These are phyloP conservation scores for Pammene fasciana DNA, from an alignment of 2,888 invertebrate genomes.

Conservation along the genomic window DNA sequence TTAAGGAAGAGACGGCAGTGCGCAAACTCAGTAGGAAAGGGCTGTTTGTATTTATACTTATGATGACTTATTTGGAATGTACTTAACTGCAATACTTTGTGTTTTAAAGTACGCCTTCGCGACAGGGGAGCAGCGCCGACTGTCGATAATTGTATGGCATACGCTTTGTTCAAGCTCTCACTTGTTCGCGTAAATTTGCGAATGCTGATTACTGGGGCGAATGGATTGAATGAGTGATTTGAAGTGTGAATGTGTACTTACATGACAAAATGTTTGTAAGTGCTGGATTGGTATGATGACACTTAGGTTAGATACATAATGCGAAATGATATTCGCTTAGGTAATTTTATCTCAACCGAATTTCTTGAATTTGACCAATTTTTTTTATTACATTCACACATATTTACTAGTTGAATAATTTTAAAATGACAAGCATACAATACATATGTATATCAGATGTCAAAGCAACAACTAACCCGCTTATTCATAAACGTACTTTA, in stretches of 20 bases:
- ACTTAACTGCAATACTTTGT: slow-evolving; percentile 45
- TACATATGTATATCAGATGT: too few relatives aligned
- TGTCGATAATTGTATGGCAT: slow-evolving; percentile 10
- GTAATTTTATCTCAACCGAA: too few relatives aligned
- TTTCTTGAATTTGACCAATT: too few relatives aligned
- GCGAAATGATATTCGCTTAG: neutral
- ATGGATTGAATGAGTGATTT: neutral
- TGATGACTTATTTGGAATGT: slow-evolving; percentile 49
- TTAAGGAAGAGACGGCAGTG: slow-evolving; percentile 56
- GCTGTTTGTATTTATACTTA: slow-evolving; percentile 53
- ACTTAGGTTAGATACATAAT: neutral
- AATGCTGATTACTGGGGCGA: neutral
- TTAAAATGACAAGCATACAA: too few relatives aligned
- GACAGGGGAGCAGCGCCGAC: slow-evolving; percentile 1
- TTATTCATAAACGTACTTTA: too few relatives aligned
- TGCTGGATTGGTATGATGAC: slow-evolving; percentile 4
- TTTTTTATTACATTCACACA: too few relatives aligned
- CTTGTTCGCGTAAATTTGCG: neutral
- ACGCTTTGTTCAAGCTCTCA: neutral
- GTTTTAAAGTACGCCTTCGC: slow-evolving; percentile 40
- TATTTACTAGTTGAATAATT: too few relatives aligned
- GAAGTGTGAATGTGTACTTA: neutral
- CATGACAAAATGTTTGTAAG: neutral
- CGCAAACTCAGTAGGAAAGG: slow-evolving; percentile 61
- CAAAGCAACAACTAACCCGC: too few relatives aligned